These are phyloP conservation scores for Lichenostomus cassidix DNA, from an alignment of 2,113 vertebrate species.

Conservation along the genomic window DNA sequence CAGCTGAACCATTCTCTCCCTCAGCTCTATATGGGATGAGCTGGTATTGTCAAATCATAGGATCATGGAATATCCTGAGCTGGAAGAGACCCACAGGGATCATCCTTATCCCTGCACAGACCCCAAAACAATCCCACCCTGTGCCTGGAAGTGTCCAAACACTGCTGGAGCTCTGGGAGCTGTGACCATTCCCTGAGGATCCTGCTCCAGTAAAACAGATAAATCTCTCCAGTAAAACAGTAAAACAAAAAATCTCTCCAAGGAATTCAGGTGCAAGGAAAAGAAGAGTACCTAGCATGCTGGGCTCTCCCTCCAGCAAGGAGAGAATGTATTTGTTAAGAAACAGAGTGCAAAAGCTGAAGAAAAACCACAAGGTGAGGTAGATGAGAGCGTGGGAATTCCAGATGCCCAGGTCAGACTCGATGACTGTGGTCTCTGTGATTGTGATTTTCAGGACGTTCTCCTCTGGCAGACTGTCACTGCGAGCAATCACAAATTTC, in stretches of 20 bases:
- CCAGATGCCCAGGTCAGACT: constrained; percentile 88
- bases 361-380: constrained; percentile 92
- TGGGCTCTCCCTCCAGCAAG: constrained; percentile 90
- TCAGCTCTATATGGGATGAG: background rate
- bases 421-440: constrained; percentile 91
- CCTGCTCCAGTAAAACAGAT: accelerated
- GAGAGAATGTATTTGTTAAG: constrained; percentile 98
- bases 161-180: background rate
- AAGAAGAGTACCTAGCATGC: constrained; percentile 84
- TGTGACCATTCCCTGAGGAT: background rate
- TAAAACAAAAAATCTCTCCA: background rate
- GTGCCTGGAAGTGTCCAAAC: background rate
- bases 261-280: background rate
- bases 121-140: background rate
- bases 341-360: constrained; percentile 97
- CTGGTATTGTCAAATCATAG: background rate
- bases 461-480: constrained; percentile 83
- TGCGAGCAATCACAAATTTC: constrained; percentile 79
- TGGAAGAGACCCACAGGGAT: background rate
- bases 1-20: background rate
- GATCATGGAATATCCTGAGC: background rate
- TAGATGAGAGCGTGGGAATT: constrained; percentile 83
- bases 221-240: background rate
- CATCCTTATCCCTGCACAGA: background rate
- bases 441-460: constrained; percentile 88